Percentiles rank a stretch among this genome's conserved stretches.
These are phyloP conservation scores for Saimiri boliviensis DNA, from an alignment of 2,113 vertebrate genomes.

Conservation along the genomic window DNA sequence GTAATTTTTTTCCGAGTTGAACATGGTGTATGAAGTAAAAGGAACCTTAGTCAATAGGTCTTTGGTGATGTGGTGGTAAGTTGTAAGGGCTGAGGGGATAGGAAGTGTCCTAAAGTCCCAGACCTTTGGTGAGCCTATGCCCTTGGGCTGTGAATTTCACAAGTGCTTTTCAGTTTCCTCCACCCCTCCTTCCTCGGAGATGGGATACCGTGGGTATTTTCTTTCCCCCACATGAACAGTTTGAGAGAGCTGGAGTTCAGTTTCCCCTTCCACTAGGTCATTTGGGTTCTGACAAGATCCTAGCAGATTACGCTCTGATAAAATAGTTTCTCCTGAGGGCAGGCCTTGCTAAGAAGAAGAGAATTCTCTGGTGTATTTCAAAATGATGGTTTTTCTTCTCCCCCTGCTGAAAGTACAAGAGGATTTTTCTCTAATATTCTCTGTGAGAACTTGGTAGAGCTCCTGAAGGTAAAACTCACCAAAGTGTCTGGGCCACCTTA, in stretches of 20 bases:
- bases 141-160: background rate
- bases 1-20: background rate
- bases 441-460: background rate
- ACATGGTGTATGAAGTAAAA: background rate
- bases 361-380: background rate
- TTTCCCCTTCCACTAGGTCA: background rate
- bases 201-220: background rate
- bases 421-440: background rate
- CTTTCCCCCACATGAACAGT: background rate
- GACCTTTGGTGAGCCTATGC: background rate
- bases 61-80: background rate
- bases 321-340: background rate
- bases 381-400: background rate
- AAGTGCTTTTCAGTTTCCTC: background rate
- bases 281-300: background rate
- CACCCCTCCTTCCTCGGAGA: background rate
- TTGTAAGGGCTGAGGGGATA: background rate
- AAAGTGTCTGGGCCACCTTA: background rate
- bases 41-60: background rate
- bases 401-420: background rate
- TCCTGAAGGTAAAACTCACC: background rate
- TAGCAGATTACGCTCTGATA: background rate
- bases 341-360: background rate
- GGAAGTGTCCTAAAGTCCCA: background rate
- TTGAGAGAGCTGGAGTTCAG: background rate